Percentiles rank a stretch among this genome's conserved stretches.
Evolutionary conservation across 2,888 invertebrate genomes (phyloP).

Genomic region (Ophion costatus): DNA sequence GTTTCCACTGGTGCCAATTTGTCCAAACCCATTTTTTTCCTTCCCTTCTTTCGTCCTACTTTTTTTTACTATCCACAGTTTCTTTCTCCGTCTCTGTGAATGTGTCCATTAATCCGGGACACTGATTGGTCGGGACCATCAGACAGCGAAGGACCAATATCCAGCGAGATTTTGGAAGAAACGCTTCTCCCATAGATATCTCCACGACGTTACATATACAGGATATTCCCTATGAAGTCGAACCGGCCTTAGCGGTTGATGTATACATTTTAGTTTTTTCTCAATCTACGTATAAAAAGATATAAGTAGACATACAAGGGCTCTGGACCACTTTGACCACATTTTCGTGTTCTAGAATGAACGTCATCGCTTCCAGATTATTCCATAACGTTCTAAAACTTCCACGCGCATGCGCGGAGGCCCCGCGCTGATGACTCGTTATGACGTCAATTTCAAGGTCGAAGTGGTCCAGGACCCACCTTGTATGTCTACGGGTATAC

Average conservation of each 20-base stretch:
- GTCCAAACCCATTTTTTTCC: constrained; percentile 47
- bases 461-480: too few relatives aligned
- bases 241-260: neutral
- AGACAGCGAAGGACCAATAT: constrained; percentile 58
- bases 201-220: neutral
- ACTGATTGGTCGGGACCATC: constrained; percentile 63
- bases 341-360: too few relatives aligned
- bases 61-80: constrained; percentile 22
- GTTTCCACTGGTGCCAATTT: constrained; percentile 59
- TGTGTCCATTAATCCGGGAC: constrained; percentile 59
- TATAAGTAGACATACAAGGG: too few relatives aligned
- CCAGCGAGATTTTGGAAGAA: constrained; percentile 33
- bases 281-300: neutral
- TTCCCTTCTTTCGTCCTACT: constrained; percentile 17
- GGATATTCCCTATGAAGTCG: neutral
- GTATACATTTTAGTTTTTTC: neutral
- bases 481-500: too few relatives aligned
- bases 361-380: too few relatives aligned
- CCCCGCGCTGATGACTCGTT: too few relatives aligned
- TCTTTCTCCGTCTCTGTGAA: constrained; percentile 40
- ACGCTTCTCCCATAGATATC: neutral
- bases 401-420: too few relatives aligned
- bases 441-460: too few relatives aligned
- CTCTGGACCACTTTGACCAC: too few relatives aligned
- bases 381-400: too few relatives aligned